Conservation (phyloP, 1,140 invertebrate species). For the Drosophila insularis region DNA sequence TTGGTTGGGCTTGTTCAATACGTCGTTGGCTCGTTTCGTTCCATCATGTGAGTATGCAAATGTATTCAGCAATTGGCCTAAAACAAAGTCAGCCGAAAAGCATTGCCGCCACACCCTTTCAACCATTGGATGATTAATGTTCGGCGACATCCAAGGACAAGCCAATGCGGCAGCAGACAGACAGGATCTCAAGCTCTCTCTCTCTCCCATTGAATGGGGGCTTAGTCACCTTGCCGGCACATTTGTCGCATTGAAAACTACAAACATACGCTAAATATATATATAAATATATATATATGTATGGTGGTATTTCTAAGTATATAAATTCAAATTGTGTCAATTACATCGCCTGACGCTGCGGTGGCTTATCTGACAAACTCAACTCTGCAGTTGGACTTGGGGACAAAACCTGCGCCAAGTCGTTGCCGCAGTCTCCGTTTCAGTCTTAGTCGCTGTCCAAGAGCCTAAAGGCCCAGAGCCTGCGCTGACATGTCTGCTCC, state of each 20-base stretch:
- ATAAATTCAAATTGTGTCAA: slow-evolving; percentile 81
- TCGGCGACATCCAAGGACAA: slow-evolving; percentile 71
- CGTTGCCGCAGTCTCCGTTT: slow-evolving; percentile 16
- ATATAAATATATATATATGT: slow-evolving; percentile 6
- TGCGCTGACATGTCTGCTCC: slow-evolving; percentile 21
- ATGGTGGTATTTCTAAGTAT: slow-evolving; percentile 36
- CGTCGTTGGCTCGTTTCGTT: neutral
- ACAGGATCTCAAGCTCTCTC: slow-evolving; percentile 13
- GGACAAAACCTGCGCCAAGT: slow-evolving; percentile 55
- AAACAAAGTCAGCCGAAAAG: slow-evolving; percentile 38
- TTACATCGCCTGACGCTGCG: slow-evolving; percentile 64
- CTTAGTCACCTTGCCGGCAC: slow-evolving; percentile 67
- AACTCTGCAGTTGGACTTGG: slow-evolving; percentile 39
- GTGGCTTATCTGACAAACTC: slow-evolving; percentile 51
- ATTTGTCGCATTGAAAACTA: slow-evolving; percentile 58
- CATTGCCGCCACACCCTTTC: slow-evolving; percentile 49
- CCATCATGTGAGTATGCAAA: slow-evolving; percentile 29
- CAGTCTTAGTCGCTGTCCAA: neutral
- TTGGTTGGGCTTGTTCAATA: neutral
- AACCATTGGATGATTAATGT: slow-evolving; percentile 69
- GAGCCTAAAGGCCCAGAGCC: slow-evolving; percentile 28
- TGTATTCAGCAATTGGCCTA: slow-evolving; percentile 52
- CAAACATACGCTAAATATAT: slow-evolving; percentile 3
- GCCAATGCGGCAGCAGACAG: slow-evolving; percentile 18
- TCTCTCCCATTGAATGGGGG: slow-evolving; percentile 19